Evolutionary conservation across 2,797 vertebrate genomes (phyloP).

Genomic region (Myotis findleyi): DNA sequence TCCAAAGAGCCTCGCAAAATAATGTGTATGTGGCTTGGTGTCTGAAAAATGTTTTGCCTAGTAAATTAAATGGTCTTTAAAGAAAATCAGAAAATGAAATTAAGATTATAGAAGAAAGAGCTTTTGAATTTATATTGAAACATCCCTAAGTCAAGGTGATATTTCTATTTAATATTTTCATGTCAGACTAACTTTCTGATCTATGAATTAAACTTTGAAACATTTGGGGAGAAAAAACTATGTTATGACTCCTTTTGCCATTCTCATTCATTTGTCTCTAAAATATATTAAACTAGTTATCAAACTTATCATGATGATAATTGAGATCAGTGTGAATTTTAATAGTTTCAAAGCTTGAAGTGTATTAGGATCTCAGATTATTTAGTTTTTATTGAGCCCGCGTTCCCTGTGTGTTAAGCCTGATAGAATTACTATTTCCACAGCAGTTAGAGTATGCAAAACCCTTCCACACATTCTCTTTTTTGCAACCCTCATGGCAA

Average conservation of each 20-base stretch:
- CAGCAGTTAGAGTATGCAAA: neutral
- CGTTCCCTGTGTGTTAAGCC: neutral
- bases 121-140: neutral
- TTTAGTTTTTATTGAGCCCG: neutral
- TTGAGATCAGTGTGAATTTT: neutral
- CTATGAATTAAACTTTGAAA: neutral
- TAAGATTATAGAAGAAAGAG: neutral
- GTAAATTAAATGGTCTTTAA: neutral
- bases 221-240: neutral
- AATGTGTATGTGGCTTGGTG: neutral
- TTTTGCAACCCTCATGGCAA: neutral
- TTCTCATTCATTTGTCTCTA: neutral
- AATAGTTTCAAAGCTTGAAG: neutral
- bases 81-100: slow-evolving; percentile 18
- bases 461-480: neutral
- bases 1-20: neutral
- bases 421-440: neutral
- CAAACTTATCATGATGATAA: neutral
- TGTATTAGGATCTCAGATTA: neutral
- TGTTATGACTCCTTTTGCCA: neutral
- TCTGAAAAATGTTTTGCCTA: slow-evolving; percentile 8
- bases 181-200: neutral
- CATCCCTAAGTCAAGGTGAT: neutral
- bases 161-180: neutral
- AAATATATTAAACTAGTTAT: neutral